These are phyloP conservation scores for Siphamia tubifer DNA, from an alignment of 2,113 vertebrate species.

Conservation along the genomic window DNA sequence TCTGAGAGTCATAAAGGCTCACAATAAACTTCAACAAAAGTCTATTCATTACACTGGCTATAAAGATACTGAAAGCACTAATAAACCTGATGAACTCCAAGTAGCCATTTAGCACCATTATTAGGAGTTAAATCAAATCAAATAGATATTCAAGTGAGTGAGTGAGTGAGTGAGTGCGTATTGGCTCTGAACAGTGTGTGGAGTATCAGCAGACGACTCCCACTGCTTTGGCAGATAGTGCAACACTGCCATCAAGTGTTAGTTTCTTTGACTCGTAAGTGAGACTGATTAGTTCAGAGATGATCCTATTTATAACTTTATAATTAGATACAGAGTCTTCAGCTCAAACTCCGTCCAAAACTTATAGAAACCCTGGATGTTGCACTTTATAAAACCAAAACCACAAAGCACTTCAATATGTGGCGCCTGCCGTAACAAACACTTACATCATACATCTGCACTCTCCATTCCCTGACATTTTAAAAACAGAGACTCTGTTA, in stretches of 20 bases:
- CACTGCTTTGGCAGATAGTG: not conserved
- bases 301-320: too few species aligned
- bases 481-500: not conserved
- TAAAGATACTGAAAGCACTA: not conserved
- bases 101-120: not conserved
- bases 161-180: not conserved
- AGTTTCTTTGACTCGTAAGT: not conserved
- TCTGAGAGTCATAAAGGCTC: not conserved
- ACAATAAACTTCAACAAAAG: slow-evolving; percentile 40
- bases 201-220: not conserved
- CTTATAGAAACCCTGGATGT: not conserved
- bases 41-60: slow-evolving; percentile 15
- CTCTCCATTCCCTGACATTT: not conserved
- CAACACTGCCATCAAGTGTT: slow-evolving; percentile 41
- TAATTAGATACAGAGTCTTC: too few species aligned
- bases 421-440: not conserved
- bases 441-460: not conserved
- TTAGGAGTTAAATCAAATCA: not conserved
- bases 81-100: not conserved
- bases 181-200: not conserved
- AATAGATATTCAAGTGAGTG: not conserved
- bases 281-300: too few species aligned
- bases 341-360: not conserved
- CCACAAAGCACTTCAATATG: not conserved
- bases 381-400: not conserved